Conservation (phyloP, 2,888 invertebrate genomes). For the Eupithecia insigniata region DNA sequence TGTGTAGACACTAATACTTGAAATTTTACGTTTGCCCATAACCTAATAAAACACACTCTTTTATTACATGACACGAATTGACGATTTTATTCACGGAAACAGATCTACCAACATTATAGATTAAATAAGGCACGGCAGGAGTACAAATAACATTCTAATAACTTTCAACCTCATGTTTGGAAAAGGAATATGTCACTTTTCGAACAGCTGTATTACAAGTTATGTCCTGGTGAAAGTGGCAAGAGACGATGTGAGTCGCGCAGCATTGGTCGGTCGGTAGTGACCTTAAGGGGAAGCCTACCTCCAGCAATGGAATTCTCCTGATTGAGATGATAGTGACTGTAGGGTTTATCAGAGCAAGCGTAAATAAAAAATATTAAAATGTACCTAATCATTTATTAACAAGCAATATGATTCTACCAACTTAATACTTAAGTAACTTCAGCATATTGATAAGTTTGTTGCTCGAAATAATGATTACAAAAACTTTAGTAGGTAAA, state of each 20-base stretch:
- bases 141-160: no score
- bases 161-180: no score
- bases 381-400: conserved; percentile 14
- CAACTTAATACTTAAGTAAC: background rate
- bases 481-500: background rate
- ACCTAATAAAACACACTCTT: no score
- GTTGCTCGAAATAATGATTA: conserved; percentile 2
- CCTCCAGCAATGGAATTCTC: background rate
- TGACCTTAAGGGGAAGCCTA: background rate
- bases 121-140: no score
- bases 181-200: no score
- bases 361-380: background rate
- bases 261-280: background rate
- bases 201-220: background rate
- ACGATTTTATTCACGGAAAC: no score
- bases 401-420: conserved; percentile 15
- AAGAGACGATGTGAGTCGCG: background rate
- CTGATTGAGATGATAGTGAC: background rate
- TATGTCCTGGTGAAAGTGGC: background rate
- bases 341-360: background rate
- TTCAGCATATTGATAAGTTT: background rate
- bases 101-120: no score
- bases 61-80: no score
- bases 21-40: no score
- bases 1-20: no score